Conservation (phyloP, 2,888 invertebrate genomes). For the Eudemis profundana region DNA sequence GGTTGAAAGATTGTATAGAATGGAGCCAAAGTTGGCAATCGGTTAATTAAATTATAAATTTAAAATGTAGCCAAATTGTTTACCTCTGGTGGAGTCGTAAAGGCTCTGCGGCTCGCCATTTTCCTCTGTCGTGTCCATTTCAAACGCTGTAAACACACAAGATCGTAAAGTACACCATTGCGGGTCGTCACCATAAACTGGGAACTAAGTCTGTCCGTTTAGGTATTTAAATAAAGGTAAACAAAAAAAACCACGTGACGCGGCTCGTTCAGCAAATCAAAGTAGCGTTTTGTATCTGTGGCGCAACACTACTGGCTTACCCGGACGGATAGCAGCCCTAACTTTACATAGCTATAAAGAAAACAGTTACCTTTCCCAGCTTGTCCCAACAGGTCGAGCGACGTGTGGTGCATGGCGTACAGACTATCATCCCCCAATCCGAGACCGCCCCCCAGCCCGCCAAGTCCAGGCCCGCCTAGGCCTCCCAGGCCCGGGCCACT, state of each 20-base stretch:
- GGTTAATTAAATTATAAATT: too few relatives aligned
- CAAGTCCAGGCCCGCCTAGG: slow-evolving; percentile 24
- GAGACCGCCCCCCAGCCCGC: slow-evolving; percentile 47
- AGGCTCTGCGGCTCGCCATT: slow-evolving; percentile 68
- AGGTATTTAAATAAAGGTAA: too few relatives aligned
- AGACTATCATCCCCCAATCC: slow-evolving; percentile 56
- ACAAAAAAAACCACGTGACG: too few relatives aligned
- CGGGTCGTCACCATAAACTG: too few relatives aligned
- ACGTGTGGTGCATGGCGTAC: slow-evolving; percentile 69
- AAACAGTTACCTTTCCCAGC: slow-evolving; percentile 67
- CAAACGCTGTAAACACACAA: slow-evolving; percentile 62
- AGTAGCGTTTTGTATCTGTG: too few relatives aligned
- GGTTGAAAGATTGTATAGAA: too few relatives aligned
- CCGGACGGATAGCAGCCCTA: too few relatives aligned
- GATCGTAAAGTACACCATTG: background rate
- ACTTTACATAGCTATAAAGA: too few relatives aligned
- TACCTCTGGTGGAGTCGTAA: slow-evolving; percentile 68
- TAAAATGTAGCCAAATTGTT: slow-evolving; percentile 23
- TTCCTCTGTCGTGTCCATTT: slow-evolving; percentile 80
- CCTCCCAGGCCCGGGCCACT: slow-evolving; percentile 32
- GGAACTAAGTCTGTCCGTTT: too few relatives aligned
- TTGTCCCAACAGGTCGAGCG: slow-evolving; percentile 68
- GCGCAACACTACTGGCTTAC: too few relatives aligned
- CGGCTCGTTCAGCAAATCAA: too few relatives aligned
- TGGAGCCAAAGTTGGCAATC: too few relatives aligned